phyloP scores from a whole-genome alignment of 2,113 vertebrate species.

The Lanius ludovicianus region DNA sequence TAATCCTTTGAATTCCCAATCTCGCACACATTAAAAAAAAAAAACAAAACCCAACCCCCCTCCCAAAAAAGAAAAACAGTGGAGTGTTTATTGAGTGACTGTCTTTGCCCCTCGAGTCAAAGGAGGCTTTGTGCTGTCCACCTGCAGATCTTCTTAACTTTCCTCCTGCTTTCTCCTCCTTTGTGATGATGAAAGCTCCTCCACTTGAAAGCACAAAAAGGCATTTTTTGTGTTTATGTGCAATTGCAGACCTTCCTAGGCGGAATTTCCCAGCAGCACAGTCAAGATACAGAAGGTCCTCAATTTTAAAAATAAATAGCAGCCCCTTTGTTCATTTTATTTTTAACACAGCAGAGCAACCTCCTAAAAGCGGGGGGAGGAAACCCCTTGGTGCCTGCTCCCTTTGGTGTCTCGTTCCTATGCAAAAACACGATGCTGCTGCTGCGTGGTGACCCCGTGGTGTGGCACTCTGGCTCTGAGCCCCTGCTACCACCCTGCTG shows the following conservation, averaged over 20 bases:
- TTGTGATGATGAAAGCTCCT: not conserved
- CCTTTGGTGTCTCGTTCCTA: not conserved
- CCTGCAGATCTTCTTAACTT: conserved; percentile 32
- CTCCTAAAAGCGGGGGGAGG: not conserved
- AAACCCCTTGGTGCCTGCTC: not conserved
- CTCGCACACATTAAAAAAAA: not conserved
- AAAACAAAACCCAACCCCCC: not conserved
- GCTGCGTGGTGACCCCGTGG: fast-evolving
- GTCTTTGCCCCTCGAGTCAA: not conserved
- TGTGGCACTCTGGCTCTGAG: not conserved
- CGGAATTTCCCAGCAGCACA: not conserved
- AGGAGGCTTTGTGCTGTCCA: conserved; percentile 38
- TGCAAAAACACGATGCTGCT: not conserved
- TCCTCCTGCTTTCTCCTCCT: not conserved
- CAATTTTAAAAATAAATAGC: not conserved
- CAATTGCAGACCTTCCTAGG: not conserved
- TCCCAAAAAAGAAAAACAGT: not conserved
- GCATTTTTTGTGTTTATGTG: not conserved
- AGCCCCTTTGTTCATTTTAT: not conserved
- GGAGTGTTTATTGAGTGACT: conserved; percentile 5
- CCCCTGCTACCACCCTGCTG: not conserved
- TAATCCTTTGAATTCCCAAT: conserved; percentile 23
- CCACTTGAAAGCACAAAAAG: not conserved
- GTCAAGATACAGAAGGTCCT: not conserved
- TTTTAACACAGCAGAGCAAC: not conserved